These are phyloP conservation scores for Nipponia nippon DNA, from an alignment of 2,113 vertebrate genomes.

Conservation along the genomic window DNA sequence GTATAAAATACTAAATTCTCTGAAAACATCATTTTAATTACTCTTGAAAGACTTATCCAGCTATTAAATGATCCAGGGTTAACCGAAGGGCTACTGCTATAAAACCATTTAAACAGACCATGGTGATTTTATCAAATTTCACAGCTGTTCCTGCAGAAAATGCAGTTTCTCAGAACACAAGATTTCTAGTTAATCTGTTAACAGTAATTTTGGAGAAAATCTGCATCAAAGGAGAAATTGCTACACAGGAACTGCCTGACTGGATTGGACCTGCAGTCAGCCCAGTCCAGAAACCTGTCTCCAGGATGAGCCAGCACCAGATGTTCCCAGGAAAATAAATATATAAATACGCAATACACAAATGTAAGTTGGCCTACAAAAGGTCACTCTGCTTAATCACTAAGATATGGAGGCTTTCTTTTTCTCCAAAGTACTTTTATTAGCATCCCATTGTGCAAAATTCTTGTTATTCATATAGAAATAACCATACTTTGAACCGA, in stretches of 20 bases:
- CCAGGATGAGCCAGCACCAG: slow-evolving; percentile 32
- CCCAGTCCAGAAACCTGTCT: not conserved
- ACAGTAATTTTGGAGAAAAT: slow-evolving; percentile 14
- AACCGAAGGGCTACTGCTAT: not conserved
- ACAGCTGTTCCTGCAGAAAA: slow-evolving; percentile 50
- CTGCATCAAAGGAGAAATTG: slow-evolving; percentile 1
- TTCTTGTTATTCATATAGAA: not conserved
- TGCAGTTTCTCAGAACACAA: slow-evolving; percentile 32
- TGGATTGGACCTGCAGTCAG: not conserved
- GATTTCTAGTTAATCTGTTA: slow-evolving; percentile 35
- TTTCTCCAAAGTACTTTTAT: not conserved
- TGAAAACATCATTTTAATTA: slow-evolving; percentile 34
- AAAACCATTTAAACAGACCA: slow-evolving; percentile 21
- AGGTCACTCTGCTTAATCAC: slow-evolving; percentile 16
- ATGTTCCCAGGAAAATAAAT: slow-evolving; percentile 18
- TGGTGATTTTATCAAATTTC: slow-evolving; percentile 58
- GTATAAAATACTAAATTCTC: slow-evolving; percentile 41
- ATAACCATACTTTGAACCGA: not conserved
- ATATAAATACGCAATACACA: not conserved
- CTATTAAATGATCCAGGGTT: slow-evolving; percentile 43
- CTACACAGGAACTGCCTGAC: not conserved
- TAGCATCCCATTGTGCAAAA: not conserved
- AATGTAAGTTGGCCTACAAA: not conserved
- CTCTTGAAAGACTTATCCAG: slow-evolving; percentile 38
- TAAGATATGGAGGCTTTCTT: not conserved